Percentiles rank a stretch among this genome's conserved stretches.
These are phyloP conservation scores for Rhabditoides inermis DNA, from an alignment of 2,888 invertebrate genomes.

Conservation along the genomic window DNA sequence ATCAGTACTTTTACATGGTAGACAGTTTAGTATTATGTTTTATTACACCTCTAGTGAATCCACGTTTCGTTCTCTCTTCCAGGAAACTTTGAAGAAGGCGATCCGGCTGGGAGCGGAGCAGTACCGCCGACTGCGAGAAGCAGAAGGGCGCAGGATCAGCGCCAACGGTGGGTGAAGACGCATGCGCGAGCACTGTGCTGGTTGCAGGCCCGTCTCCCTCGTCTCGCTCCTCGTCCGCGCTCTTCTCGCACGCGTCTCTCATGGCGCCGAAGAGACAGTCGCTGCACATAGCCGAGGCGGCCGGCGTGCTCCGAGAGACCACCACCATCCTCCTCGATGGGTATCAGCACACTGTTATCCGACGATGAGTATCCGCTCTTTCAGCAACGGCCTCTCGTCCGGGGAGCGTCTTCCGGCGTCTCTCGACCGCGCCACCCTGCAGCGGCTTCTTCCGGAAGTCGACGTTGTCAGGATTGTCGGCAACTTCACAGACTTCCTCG, in stretches of 20 bases:
- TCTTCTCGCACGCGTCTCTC: slow-evolving; percentile 42
- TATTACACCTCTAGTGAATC: no score
- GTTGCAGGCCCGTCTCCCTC: not conserved
- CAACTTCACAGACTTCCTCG: slow-evolving; percentile 42
- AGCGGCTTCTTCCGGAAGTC: slow-evolving; percentile 44
- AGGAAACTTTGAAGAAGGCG: slow-evolving; percentile 46
- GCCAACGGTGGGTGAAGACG: no score
- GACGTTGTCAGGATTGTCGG: slow-evolving; percentile 45
- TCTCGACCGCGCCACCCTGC: slow-evolving; percentile 41
- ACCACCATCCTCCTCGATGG: slow-evolving; percentile 48
- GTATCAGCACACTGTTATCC: slow-evolving; percentile 16
- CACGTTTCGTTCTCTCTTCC: not conserved
- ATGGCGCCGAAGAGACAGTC: slow-evolving; percentile 50
- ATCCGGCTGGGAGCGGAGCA: slow-evolving; percentile 44
- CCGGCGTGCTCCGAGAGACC: slow-evolving; percentile 46
- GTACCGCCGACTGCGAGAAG: slow-evolving; percentile 36
- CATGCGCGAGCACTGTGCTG: no score
- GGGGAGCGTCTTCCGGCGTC: slow-evolving; percentile 42
- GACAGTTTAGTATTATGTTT: not conserved
- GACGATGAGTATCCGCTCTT: not conserved
- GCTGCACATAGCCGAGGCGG: slow-evolving; percentile 45
- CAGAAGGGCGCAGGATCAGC: slow-evolving; percentile 31
- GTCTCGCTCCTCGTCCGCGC: slow-evolving; percentile 14
- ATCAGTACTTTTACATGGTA: not conserved
- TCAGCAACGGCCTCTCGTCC: slow-evolving; percentile 33